Evolutionary conservation across 1,140 invertebrate genomes (phyloP).

Genomic region (Trypoxylus dichotomus): DNA sequence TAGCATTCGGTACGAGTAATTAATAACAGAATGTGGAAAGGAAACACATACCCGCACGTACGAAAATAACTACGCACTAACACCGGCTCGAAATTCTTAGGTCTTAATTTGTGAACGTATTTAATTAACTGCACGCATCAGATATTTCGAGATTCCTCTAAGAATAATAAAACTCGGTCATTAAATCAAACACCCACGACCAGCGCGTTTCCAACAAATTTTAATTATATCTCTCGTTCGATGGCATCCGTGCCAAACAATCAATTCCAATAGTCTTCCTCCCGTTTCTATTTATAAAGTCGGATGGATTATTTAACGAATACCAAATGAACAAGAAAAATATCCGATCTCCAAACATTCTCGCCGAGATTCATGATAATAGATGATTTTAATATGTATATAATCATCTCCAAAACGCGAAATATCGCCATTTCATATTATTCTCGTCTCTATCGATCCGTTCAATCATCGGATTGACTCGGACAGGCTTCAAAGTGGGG

Average conservation of each 20-base stretch:
- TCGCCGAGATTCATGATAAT: background rate
- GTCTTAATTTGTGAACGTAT: conserved; percentile 18
- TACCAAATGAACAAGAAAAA: conserved; percentile 16
- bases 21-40: background rate
- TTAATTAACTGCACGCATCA: conserved; percentile 23
- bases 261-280: conserved; percentile 21
- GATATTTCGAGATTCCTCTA: conserved; percentile 21
- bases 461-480: no score
- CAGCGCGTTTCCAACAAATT: conserved; percentile 20
- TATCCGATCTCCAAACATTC: conserved; percentile 14
- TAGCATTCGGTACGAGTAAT: background rate
- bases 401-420: background rate
- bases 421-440: background rate
- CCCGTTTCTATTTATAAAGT: conserved; percentile 15
- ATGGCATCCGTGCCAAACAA: conserved; percentile 22
- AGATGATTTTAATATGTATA: background rate
- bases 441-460: no score
- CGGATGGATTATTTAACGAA: conserved; percentile 21
- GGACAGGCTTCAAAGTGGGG: no score
- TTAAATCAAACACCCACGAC: conserved; percentile 23
- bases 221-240: conserved; percentile 23
- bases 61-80: background rate
- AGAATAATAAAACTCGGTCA: conserved; percentile 20
- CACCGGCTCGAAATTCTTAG: background rate
- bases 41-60: background rate